Evolutionary conservation across 2,888 invertebrate genomes (phyloP).

Genomic region (Troglohyphantes excavatus): DNA sequence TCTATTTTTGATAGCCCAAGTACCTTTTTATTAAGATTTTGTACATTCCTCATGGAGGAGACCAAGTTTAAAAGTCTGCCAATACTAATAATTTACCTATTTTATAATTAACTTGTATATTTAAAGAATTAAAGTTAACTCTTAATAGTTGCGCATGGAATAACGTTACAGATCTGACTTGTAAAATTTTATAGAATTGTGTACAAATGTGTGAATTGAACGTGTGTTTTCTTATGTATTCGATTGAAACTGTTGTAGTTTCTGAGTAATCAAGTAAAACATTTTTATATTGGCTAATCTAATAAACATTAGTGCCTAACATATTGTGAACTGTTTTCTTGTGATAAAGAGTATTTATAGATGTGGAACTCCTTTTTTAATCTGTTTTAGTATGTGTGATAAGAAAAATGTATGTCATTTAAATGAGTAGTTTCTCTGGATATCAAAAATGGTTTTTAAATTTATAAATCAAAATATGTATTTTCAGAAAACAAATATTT

Average conservation of each 20-base stretch:
- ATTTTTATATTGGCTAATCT: conserved; percentile 34
- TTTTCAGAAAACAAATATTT: conserved; percentile 13
- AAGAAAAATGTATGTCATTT: conserved; percentile 12
- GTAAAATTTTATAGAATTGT: conserved; percentile 48
- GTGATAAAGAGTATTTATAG: conserved; percentile 54
- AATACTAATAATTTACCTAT: neutral
- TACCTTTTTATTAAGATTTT: conserved; percentile 30
- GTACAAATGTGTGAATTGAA: conserved; percentile 46
- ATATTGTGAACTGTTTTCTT: conserved; percentile 43
- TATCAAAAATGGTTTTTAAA: conserved; percentile 40
- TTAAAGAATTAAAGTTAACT: neutral
- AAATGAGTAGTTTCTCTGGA: neutral
- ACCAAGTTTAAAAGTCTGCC: neutral
- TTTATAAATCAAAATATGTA: conserved; percentile 40
- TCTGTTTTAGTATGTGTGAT: conserved; percentile 43
- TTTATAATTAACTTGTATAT: too few species aligned
- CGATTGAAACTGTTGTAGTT: conserved; percentile 16
- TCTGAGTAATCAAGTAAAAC: conserved; percentile 44
- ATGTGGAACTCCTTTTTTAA: conserved; percentile 37
- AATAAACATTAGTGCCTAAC: conserved; percentile 35
- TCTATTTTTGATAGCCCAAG: conserved; percentile 66
- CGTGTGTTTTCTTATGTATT: conserved; percentile 23
- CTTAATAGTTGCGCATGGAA: conserved; percentile 10
- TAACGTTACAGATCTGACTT: conserved; percentile 59
- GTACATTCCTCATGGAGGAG: conserved; percentile 55